Base-by-base conservation (phyloP, 2,797 vertebrate species). In the Argya squamiceps region DNA sequence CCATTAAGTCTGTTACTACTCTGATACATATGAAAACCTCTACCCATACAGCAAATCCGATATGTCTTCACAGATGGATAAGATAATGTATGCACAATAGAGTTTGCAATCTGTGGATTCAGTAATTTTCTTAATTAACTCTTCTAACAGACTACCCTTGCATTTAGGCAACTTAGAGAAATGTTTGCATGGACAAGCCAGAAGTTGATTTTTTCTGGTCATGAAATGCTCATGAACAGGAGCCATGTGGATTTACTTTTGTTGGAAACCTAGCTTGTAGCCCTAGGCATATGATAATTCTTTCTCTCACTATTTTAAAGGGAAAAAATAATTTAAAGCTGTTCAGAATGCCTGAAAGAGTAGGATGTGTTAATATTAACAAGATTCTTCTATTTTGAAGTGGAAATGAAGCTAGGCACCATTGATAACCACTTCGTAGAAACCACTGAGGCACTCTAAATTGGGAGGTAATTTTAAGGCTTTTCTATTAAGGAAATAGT, bases 401-500 rank as follows among this genome's bases (percentile, higher is more conserved):
- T 81, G 73, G 76, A 96, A 96, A 94, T 84, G 24, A 85, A 90
- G 79, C 65, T 84, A 90, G 69, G 70, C 64, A 81, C 43, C 50
- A 62, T 20, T 89, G 89, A 92, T 93, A 91, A 88, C 65, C 32
- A 47, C 93, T 92, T 81, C 0, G 0, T 69, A 86, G 84, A 91
- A 96, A 92, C 68, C 73, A 92, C 65, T 71, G 85, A 93, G 73
- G 49, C 88, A 89, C 76, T 92, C 30, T 68, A 86, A 95, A 96
- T 22, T 92, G 73, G 85, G 47, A 95, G 43, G 34, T 65, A 88
- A 71, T 96, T 94, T 93, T 93, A 95, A 93, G 59, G 55, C 39
- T 90, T 94, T 95, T 91, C 73, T 86, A 88, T 91, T 84, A 93
- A 88, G 55, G 58, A 90, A 95, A 93, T 94, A 96, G 93, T 88